Base-by-base conservation (phyloP, 2,888 invertebrate species). In the Nemapogon koenigi region DNA sequence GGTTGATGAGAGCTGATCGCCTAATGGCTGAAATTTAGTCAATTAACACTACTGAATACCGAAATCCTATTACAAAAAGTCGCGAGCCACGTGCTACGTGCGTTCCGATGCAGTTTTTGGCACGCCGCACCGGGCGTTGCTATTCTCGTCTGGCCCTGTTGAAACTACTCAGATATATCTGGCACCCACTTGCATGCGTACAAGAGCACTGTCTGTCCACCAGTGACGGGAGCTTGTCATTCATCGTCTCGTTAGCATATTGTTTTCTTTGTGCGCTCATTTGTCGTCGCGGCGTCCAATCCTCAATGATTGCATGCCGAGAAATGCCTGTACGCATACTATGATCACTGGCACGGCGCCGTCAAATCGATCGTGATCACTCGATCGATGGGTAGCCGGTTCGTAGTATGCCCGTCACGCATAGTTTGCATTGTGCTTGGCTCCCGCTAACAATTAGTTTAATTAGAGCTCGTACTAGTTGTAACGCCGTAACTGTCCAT, bases 231-330 rank as follows among this genome's bases (percentile, higher is more conserved):
- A 58, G 56, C 59, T 49, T 69, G 76, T 76, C 76, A 78, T 78
- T 78, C 78, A 76, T 78, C 72, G 65, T 65, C 61, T 67, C 66
- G 64, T 66, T 69, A 66, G 63, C 62, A 59, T 64, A 66, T 75
- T 72, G 73, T 71, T 68, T 66, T 69, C 63, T 58, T 64, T 62
- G 62, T 57, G 67, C 62, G 62, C 65, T 64, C 65, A 71, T 70
- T 68, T 63, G 68, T 60, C 57, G 61, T 53, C 56, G 47, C 50
- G 50, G 50, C 55, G 51, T 50, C 69, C 72, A 68, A 71, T 76
- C 67, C 26, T 11, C 11, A 58, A 56, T 47, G 53, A 54, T 48
- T 55, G 53, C 54, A 52, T 49, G 49, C 50, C 55, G 49, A 55
- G 62, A 60, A 61, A 57, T 58, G 57, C 47, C 46, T 49, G 52